phyloP scores from a whole-genome alignment of 2,797 vertebrate genomes.

The Eutrigla gurnardus region DNA sequence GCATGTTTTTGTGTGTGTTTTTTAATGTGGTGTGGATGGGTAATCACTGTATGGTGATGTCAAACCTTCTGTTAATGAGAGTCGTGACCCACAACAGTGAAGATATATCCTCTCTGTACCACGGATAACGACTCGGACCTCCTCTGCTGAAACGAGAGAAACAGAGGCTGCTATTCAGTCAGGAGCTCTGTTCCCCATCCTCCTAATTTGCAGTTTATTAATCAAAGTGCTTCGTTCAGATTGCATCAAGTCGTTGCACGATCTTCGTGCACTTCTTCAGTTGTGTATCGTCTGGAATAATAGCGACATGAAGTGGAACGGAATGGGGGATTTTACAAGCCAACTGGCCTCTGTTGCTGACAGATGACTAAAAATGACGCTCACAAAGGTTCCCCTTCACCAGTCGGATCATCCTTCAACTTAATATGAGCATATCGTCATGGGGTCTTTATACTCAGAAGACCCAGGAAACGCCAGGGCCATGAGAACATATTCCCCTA shows the following conservation, averaged over 20 bases:
- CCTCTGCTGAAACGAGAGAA: constrained; percentile 45
- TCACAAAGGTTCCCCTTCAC: constrained; percentile 51
- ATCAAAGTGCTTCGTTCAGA: constrained; percentile 21
- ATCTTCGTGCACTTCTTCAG: background rate
- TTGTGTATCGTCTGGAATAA: constrained; percentile 1
- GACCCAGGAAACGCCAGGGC: constrained; percentile 67
- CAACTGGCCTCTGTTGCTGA: constrained; percentile 9
- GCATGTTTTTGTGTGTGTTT: background rate
- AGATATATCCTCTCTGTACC: constrained; percentile 29
- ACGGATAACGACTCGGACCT: constrained; percentile 45
- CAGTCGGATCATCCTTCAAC: constrained; percentile 50
- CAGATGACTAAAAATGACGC: constrained; percentile 11
- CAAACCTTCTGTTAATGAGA: constrained; percentile 43
- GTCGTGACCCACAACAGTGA: constrained; percentile 9
- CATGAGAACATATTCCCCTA: constrained; percentile 69
- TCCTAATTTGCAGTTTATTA: constrained; percentile 29
- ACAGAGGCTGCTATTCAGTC: constrained; percentile 67
- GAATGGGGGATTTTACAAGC: constrained; percentile 11
- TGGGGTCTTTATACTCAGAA: constrained; percentile 40
- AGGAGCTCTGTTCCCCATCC: constrained; percentile 32
- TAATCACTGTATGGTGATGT: constrained; percentile 13
- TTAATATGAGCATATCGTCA: constrained; percentile 50
- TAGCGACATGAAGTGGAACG: background rate
- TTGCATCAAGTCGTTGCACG: background rate
- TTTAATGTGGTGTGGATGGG: background rate